phyloP scores from a whole-genome alignment of 1,140 invertebrate genomes.

The Temnothorax curvispinosus region DNA sequence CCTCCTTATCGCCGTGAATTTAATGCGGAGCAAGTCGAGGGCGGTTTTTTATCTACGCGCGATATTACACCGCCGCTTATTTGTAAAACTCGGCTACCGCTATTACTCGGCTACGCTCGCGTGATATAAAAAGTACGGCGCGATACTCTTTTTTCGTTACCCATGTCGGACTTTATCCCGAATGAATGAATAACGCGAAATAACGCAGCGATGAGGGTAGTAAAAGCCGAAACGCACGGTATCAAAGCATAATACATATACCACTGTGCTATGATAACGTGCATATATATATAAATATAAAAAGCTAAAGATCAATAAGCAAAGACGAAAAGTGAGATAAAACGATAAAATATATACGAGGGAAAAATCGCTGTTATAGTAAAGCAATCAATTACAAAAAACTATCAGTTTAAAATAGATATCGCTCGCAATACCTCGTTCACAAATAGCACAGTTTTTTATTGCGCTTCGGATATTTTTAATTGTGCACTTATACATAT shows the following conservation, averaged over 20 bases:
- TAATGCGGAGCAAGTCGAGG: constrained; percentile 26
- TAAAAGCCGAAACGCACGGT: constrained; percentile 10
- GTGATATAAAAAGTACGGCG: constrained; percentile 34
- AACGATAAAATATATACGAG: background rate
- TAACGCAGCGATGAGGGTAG: constrained; percentile 24
- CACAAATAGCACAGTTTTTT: background rate
- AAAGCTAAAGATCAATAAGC: constrained; percentile 5
- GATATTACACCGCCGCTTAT: constrained; percentile 48
- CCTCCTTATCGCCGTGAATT: constrained; percentile 33
- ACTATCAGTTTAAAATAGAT: background rate
- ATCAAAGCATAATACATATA: constrained; percentile 24
- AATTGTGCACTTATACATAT: background rate
- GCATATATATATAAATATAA: constrained; percentile 7
- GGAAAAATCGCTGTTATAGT: background rate
- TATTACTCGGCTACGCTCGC: constrained; percentile 34
- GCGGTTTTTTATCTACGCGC: constrained; percentile 44
- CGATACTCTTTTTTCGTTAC: constrained; percentile 50
- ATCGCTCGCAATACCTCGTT: background rate
- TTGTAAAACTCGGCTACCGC: constrained; percentile 41
- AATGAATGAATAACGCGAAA: constrained; percentile 49
- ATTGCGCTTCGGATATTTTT: background rate
- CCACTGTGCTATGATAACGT: background rate
- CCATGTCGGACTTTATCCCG: constrained; percentile 44
- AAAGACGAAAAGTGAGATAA: background rate
- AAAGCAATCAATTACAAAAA: background rate